These are phyloP conservation scores for Erebia epiphron DNA, from an alignment of 2,888 invertebrate species.

Conservation along the genomic window DNA sequence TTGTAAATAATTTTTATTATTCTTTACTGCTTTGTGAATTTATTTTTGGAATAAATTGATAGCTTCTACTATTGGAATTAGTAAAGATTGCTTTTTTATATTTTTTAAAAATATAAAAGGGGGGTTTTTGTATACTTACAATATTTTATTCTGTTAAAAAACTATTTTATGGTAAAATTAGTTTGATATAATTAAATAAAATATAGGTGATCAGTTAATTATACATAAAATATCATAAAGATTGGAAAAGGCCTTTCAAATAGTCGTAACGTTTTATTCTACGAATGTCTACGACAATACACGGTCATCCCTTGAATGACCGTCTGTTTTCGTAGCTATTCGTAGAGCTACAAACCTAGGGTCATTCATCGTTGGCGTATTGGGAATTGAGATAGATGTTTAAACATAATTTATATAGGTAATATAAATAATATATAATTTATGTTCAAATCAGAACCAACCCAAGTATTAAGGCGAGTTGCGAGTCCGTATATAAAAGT, in stretches of 20 bases:
- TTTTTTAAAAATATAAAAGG: too few species aligned
- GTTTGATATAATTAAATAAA: not conserved
- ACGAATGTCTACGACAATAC: not conserved
- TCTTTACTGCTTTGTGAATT: not conserved
- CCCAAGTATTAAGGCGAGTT: too few species aligned
- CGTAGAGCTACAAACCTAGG: not conserved
- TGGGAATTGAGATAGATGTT: too few species aligned
- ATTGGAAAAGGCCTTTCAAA: too few species aligned
- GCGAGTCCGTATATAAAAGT: too few species aligned
- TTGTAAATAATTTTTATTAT: not conserved
- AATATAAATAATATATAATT: too few species aligned
- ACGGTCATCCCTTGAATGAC: not conserved
- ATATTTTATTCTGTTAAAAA: too few species aligned
- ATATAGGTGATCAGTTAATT: not conserved
- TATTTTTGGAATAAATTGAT: not conserved
- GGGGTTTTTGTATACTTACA: slow-evolving; percentile 2
- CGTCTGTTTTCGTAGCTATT: slow-evolving; percentile 1
- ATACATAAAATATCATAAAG: not conserved
- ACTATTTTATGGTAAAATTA: not conserved
- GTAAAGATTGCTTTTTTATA: too few species aligned
- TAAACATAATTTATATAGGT: too few species aligned
- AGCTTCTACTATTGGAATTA: not conserved
- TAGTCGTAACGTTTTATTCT: not conserved
- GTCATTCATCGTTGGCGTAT: not conserved
- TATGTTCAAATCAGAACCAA: too few species aligned